Base-by-base conservation (phyloP, 1,140 invertebrate genomes). In the Zaprionus vittiger region DNA sequence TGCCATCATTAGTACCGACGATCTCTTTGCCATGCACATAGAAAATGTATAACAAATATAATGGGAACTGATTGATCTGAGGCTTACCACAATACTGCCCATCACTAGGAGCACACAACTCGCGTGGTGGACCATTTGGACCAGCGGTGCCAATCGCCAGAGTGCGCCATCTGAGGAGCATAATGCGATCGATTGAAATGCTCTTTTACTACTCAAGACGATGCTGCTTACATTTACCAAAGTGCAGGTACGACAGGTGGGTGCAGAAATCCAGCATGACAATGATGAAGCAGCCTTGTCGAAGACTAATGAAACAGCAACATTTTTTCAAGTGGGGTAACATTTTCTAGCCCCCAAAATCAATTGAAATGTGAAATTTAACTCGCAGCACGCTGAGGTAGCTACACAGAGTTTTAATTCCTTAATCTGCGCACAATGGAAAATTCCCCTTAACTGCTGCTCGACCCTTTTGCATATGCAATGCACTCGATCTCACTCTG, bases 241-340 rank as follows among this genome's bases (percentile, higher is more conserved):
- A 59, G 26, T 20, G 4, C 1, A 73, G 31, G 20, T 34, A 11
- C 11, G 60, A 47, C 24, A 60, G 4, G 12, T 68, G 54, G 14
- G 59, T 6, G 34, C 55, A 66, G 1, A 66, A 17, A 9, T 68
- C 64, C 2, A 44, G 1, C 15, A 83, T 20, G 4, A 63, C 54
- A 41, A 52, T 55, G 3, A 77, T 37, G 28, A 54, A 12, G 6
- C 81, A 83, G 7, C 61, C 65, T 2, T 14, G 9, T 7, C 49
- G 20, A 1, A 83, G 22, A 17, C 47, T 28, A 2, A 83, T 5
- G 1, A 5, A 5, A 5, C 0, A 63, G 38, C 71, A 83, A 20
- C 24, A 83, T 24, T 59, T 76, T n/a, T 15, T 17, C 17, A 70
- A 5, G 24, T 14, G 41, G 3, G 47, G 14, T 22, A 31, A 72